Evolutionary conservation across 2,888 invertebrate species (phyloP).

Genomic region (Tetrapedia diversipes): DNA sequence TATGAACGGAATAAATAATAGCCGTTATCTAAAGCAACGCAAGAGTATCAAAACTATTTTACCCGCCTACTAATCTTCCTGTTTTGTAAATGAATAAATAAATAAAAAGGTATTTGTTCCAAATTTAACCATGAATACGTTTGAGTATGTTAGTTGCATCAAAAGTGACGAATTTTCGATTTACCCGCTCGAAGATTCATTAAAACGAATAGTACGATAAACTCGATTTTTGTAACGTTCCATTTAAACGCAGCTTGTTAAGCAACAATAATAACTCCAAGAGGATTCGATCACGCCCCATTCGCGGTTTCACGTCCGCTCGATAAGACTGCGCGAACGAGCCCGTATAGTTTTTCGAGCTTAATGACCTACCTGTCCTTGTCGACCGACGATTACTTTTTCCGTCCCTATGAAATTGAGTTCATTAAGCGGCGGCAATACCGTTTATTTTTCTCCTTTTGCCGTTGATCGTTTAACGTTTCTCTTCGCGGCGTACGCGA

Average conservation of each 20-base stretch:
- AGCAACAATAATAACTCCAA: conserved; percentile 18
- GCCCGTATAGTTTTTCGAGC: conserved; percentile 42
- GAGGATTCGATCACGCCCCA: conserved; percentile 40
- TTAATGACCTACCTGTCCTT: conserved; percentile 10
- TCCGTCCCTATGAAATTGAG: background rate
- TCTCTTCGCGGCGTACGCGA: conserved; percentile 29
- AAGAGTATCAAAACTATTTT: too few relatives aligned
- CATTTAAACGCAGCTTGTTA: background rate
- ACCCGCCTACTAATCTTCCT: too few relatives aligned
- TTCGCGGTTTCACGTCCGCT: conserved; percentile 11
- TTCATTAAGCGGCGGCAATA: conserved; percentile 43
- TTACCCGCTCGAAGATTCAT: too few relatives aligned
- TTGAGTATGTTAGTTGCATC: too few relatives aligned
- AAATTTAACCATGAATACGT: too few relatives aligned
- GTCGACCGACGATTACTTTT: conserved; percentile 36
- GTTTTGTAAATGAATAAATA: too few relatives aligned
- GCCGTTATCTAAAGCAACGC: too few relatives aligned
- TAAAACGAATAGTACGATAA: background rate
- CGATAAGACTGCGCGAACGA: conserved; percentile 44
- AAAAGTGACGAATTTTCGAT: background rate
- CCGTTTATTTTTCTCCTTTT: conserved; percentile 14
- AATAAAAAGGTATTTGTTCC: too few relatives aligned
- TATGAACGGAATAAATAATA: too few relatives aligned
- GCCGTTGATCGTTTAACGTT: conserved; percentile 22
- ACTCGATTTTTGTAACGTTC: background rate